These are phyloP conservation scores for Papilio machaon DNA, from an alignment of 1,140 invertebrate genomes.

Conservation along the genomic window DNA sequence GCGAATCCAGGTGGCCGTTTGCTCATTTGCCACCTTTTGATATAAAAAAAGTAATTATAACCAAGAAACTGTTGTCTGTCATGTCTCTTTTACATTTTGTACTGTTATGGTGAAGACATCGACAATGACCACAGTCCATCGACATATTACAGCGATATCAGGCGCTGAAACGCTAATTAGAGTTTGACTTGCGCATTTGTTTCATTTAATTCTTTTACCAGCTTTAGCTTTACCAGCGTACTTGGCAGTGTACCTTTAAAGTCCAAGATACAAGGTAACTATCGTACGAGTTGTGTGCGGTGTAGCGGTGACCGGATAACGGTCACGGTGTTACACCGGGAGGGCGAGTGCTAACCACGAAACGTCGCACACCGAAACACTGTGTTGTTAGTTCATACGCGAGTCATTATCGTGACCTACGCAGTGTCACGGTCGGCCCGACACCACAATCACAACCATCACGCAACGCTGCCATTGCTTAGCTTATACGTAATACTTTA, in stretches of 20 bases:
- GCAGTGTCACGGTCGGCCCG: conserved; percentile 76
- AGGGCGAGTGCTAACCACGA: conserved; percentile 54
- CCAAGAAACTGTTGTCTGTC: too few species aligned
- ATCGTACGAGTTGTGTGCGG: conserved; percentile 45
- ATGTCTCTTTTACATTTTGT: too few species aligned
- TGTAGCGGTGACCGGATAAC: conserved; percentile 76
- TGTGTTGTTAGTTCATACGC: conserved; percentile 42
- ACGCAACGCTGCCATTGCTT: conserved; percentile 67
- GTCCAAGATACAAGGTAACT: not conserved
- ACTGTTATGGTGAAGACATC: not conserved
- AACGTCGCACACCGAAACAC: conserved; percentile 52
- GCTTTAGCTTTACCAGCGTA: not conserved
- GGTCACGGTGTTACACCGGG: conserved; percentile 64
- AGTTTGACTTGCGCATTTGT: not conserved
- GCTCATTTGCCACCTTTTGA: too few species aligned
- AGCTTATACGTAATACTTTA: conserved; percentile 52
- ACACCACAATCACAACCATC: conserved; percentile 61
- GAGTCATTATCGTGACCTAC: conserved; percentile 68
- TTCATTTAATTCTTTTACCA: not conserved
- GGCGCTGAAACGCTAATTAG: not conserved
- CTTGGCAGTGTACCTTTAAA: not conserved
- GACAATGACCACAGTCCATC: not conserved
- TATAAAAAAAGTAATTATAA: too few species aligned
- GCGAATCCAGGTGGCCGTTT: too few species aligned
- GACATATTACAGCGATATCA: conserved; percentile 9